These are phyloP conservation scores for Trachelus troglodyta DNA, from an alignment of 2,888 invertebrate genomes.

Conservation along the genomic window DNA sequence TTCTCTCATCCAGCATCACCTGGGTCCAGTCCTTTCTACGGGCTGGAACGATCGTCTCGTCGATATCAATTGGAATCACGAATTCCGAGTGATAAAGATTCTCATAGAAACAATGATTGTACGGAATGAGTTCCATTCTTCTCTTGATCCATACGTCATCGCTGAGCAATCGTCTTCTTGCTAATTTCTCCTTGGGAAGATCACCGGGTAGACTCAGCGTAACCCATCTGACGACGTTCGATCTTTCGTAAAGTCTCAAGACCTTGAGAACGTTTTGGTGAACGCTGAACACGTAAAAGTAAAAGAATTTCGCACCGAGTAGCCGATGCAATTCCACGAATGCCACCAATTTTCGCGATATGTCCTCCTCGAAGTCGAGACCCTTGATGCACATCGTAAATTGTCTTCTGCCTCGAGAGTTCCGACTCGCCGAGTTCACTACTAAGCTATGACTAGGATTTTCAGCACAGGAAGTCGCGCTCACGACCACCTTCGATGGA, in stretches of 20 bases:
- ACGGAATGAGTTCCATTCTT: slow-evolving; percentile 78
- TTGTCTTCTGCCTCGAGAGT: slow-evolving; percentile 54
- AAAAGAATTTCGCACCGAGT: slow-evolving; percentile 76
- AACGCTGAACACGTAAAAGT: slow-evolving; percentile 75
- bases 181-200: slow-evolving; percentile 64
- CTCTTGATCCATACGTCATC: slow-evolving; percentile 76
- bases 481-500: slow-evolving; percentile 48
- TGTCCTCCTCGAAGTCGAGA: slow-evolving; percentile 74
- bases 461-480: slow-evolving; percentile 46
- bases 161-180: slow-evolving; percentile 62
- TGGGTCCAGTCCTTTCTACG: slow-evolving; percentile 71
- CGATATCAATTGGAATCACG: slow-evolving; percentile 78
- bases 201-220: slow-evolving; percentile 59
- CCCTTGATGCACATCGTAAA: slow-evolving; percentile 81
- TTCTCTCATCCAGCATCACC: slow-evolving; percentile 68
- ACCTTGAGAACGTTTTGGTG: slow-evolving; percentile 70
- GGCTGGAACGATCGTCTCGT: slow-evolving; percentile 79
- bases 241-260: slow-evolving; percentile 70
- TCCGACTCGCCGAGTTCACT: slow-evolving; percentile 16
- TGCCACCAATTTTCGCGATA: slow-evolving; percentile 73
- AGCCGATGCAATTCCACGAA: slow-evolving; percentile 79
- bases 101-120: slow-evolving; percentile 83
- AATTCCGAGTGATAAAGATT: slow-evolving; percentile 75
- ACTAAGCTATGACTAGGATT: slow-evolving; percentile 62
- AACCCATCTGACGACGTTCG: slow-evolving; percentile 57